phyloP scores from a whole-genome alignment of 2,888 invertebrate species.

The Caenorhabditis macrosperma region DNA sequence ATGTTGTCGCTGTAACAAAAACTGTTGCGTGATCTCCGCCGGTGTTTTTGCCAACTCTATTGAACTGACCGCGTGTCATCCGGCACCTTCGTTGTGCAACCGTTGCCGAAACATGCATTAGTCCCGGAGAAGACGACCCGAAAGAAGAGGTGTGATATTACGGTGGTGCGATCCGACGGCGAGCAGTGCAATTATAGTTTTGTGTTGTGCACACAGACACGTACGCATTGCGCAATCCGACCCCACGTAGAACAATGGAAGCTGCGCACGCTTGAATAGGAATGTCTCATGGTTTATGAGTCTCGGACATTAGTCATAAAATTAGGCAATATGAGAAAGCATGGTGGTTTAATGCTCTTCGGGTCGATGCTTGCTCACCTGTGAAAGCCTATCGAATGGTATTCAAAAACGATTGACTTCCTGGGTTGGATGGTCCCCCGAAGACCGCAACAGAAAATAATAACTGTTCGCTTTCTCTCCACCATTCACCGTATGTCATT shows the following conservation, averaged over 20 bases:
- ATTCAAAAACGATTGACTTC: not conserved
- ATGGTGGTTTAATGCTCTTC: constrained; percentile 22
- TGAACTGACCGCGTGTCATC: constrained; percentile 44
- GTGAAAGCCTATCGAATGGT: not conserved
- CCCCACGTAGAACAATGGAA: constrained; percentile 43
- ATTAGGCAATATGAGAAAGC: constrained; percentile 54
- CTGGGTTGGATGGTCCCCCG: not conserved
- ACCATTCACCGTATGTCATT: constrained; percentile 46
- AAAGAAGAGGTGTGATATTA: constrained; percentile 51
- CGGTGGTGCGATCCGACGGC: constrained; percentile 14
- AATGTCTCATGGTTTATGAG: constrained; percentile 55
- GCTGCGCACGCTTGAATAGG: constrained; percentile 56
- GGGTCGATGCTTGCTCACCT: constrained; percentile 40
- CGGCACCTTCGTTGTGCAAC: constrained; percentile 29
- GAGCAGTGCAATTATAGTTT: constrained; percentile 50
- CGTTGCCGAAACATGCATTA: constrained; percentile 39
- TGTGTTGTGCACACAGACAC: constrained; percentile 37
- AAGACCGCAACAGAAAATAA: not conserved
- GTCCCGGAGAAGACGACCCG: constrained; percentile 11
- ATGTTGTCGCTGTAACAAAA: constrained; percentile 44
- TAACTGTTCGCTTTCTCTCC: not conserved
- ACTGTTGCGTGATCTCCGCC: constrained; percentile 41
- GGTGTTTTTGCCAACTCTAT: constrained; percentile 32
- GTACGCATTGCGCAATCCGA: constrained; percentile 44
- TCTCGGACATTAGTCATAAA: constrained; percentile 59